Percentiles rank a stretch among this genome's conserved stretches.
These are phyloP conservation scores for Indicator indicator DNA, from an alignment of 2,113 vertebrate species.

Conservation along the genomic window DNA sequence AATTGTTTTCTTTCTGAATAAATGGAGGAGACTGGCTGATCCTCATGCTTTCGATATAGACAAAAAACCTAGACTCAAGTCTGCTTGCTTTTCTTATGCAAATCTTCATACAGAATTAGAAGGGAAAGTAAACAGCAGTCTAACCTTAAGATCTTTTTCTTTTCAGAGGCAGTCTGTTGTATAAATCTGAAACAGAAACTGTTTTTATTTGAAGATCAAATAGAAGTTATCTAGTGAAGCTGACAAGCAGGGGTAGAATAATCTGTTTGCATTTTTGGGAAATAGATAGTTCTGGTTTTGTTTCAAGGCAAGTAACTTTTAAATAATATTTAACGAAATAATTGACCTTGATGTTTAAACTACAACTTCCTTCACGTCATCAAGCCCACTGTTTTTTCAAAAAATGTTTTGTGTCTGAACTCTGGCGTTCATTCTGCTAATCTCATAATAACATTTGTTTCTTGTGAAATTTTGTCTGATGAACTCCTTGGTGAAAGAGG, in stretches of 20 bases:
- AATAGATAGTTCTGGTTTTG: constrained; percentile 60
- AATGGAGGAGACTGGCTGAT: constrained; percentile 13
- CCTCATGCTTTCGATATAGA: not conserved
- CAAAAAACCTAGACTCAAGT: constrained; percentile 40
- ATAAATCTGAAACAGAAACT: constrained; percentile 71
- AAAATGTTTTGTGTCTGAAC: constrained; percentile 24
- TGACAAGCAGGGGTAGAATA: constrained; percentile 41
- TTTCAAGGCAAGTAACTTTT: constrained; percentile 56
- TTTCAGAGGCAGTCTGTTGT: constrained; percentile 56
- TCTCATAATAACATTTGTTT: constrained; percentile 57
- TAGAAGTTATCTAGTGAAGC: constrained; percentile 53
- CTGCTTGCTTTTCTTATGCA: constrained; percentile 66
- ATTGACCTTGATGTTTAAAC: constrained; percentile 69
- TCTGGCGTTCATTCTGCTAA: constrained; percentile 33
- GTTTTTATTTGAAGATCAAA: constrained; percentile 67
- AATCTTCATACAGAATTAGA: constrained; percentile 52
- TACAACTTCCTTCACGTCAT: constrained; percentile 40
- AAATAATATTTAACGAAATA: constrained; percentile 62
- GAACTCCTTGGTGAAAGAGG: constrained; percentile 24
- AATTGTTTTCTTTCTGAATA: constrained; percentile 59
- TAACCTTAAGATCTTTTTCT: constrained; percentile 42
- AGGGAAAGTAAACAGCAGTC: constrained; percentile 53
- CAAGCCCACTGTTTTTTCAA: not conserved
- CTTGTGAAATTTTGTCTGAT: constrained; percentile 32
- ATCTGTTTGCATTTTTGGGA: constrained; percentile 61